Evolutionary conservation across 2,888 invertebrate genomes (phyloP).

Genomic region (Acleris laterana): DNA sequence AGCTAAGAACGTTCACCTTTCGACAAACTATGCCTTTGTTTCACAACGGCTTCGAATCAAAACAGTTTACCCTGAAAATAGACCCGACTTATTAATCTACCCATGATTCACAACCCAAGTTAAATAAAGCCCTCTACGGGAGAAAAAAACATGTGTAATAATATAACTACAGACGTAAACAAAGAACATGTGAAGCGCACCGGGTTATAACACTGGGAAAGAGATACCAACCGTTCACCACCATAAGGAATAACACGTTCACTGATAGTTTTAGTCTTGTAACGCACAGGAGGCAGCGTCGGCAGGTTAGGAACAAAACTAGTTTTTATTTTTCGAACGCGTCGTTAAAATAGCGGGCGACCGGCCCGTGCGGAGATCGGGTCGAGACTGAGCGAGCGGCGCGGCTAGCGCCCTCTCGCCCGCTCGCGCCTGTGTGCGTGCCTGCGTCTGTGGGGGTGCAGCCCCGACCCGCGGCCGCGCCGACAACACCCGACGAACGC

Average conservation of each 20-base stretch:
- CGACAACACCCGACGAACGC: constrained; percentile 61
- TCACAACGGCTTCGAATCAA: constrained; percentile 79
- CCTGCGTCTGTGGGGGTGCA: constrained; percentile 57
- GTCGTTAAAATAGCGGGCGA: constrained; percentile 68
- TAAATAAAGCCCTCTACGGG: constrained; percentile 64
- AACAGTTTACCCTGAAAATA: constrained; percentile 82
- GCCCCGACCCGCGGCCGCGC: constrained; percentile 58
- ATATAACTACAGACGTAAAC: constrained; percentile 74
- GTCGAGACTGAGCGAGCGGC: constrained; percentile 80
- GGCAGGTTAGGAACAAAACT: constrained; percentile 77
- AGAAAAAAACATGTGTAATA: constrained; percentile 60
- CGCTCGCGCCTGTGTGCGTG: constrained; percentile 61
- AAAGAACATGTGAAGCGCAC: constrained; percentile 67
- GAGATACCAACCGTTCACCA: constrained; percentile 75
- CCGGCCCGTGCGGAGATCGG: constrained; percentile 69
- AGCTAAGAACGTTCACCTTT: constrained; percentile 78
- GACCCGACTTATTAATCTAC: constrained; percentile 78
- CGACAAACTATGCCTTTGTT: constrained; percentile 79
- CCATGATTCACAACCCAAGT: constrained; percentile 71
- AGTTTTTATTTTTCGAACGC: constrained; percentile 77
- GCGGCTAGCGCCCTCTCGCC: constrained; percentile 70
- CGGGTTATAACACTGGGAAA: constrained; percentile 50
- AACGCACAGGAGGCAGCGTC: constrained; percentile 67
- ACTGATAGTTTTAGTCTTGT: constrained; percentile 66
- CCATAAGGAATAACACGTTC: constrained; percentile 68